phyloP scores from a whole-genome alignment of 2,113 vertebrate genomes.

The Ia io region DNA sequence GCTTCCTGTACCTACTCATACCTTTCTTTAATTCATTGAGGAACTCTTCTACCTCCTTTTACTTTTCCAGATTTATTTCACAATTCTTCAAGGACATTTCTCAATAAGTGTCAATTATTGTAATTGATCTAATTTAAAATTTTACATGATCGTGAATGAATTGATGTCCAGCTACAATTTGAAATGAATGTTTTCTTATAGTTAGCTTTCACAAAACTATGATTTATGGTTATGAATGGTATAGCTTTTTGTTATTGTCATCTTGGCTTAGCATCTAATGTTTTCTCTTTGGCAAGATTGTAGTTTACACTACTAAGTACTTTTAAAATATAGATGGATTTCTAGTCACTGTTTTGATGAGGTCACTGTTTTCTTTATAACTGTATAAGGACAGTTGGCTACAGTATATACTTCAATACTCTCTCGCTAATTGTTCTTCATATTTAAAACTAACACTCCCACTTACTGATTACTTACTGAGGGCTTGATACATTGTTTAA shows the following conservation, averaged over 20 bases:
- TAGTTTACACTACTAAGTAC: not conserved
- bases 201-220: not conserved
- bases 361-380: not conserved
- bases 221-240: not conserved
- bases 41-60: not conserved
- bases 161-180: not conserved
- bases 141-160: not conserved
- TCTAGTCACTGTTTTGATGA: not conserved
- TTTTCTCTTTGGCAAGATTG: not conserved
- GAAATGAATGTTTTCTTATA: not conserved
- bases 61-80: not conserved
- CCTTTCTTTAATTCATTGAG: not conserved
- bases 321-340: not conserved
- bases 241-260: not conserved
- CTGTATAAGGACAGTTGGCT: not conserved
- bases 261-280: not conserved
- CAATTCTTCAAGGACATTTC: not conserved
- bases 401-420: not conserved
- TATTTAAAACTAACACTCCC: not conserved
- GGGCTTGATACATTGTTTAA: not conserved
- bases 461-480: not conserved
- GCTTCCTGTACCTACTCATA: not conserved
- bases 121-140: not conserved
- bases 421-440: not conserved
- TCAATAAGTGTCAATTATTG: not conserved